A percentile compares a stretch with the other conserved stretches of the same genome.
Evolutionary conservation across 2,888 invertebrate species (phyloP).

Genomic region (Fabriciana adippe): DNA sequence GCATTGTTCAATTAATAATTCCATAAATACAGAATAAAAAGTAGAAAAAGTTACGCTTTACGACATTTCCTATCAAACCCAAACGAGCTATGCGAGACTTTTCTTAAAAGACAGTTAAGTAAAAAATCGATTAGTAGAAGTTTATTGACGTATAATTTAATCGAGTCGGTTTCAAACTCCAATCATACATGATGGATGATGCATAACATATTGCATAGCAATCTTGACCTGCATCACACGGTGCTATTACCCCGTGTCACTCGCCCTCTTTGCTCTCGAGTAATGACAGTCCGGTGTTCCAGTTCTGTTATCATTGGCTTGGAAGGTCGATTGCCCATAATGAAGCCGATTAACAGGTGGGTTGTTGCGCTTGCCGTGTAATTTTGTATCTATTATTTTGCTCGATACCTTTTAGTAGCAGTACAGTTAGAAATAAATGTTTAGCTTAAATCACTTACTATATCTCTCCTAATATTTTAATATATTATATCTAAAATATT

Average conservation of each 20-base stretch:
- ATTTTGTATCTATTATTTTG: constrained; percentile 36
- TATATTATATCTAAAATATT: too few relatives aligned
- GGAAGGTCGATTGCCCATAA: constrained; percentile 64
- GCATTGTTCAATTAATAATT: too few relatives aligned
- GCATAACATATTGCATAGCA: constrained; percentile 27
- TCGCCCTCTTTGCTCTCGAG: constrained; percentile 52
- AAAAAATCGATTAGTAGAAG: too few relatives aligned
- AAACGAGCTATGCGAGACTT: too few relatives aligned
- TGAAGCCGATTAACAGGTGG: constrained; percentile 63
- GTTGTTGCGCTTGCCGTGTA: constrained; percentile 39
- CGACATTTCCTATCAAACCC: too few relatives aligned
- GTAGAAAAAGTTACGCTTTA: too few relatives aligned
- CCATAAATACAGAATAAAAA: too few relatives aligned
- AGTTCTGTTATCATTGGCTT: constrained; percentile 54
- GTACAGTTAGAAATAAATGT: constrained; percentile 15
- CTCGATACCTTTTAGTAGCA: constrained; percentile 12
- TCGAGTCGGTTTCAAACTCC: constrained; percentile 15
- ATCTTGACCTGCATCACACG: constrained; percentile 47
- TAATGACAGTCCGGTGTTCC: constrained; percentile 40
- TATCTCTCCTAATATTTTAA: too few relatives aligned
- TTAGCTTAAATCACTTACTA: too few relatives aligned
- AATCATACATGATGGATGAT: constrained; percentile 13
- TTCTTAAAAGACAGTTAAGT: too few relatives aligned
- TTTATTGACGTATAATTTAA: background rate
- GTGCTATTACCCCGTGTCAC: constrained; percentile 45